These are phyloP conservation scores for Alcedo quadribrachys DNA, from an alignment of 2,797 vertebrate species.

Conservation along the genomic window DNA sequence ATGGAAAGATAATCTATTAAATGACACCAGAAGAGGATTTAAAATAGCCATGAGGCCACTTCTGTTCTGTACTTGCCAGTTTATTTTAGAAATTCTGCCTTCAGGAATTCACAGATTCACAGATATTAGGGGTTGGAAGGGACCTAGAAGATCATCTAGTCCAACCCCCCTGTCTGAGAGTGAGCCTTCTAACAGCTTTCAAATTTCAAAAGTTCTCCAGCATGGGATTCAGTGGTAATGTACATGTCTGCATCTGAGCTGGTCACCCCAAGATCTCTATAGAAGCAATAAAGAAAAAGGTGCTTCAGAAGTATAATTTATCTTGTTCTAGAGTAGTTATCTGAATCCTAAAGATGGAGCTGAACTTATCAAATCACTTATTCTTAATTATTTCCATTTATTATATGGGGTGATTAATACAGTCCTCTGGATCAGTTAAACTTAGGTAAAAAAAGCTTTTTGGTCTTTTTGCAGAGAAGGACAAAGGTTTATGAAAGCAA, in stretches of 20 bases:
- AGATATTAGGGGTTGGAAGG: too few species aligned
- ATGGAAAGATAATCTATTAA: neutral
- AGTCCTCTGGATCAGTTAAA: neutral
- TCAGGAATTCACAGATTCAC: neutral
- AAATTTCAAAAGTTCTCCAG: neutral
- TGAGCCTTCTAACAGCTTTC: neutral
- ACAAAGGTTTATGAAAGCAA: neutral
- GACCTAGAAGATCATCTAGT: too few species aligned
- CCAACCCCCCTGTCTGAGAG: neutral
- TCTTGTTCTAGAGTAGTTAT: neutral
- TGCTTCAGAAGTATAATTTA: neutral
- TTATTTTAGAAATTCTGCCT: neutral
- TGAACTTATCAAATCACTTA: neutral
- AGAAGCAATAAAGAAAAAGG: neutral
- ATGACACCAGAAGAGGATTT: neutral
- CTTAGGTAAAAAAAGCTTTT: neutral
- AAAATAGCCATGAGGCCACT: neutral
- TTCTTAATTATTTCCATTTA: neutral
- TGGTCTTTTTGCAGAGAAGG: neutral
- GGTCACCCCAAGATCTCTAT: neutral
- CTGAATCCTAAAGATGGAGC: neutral
- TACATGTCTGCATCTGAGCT: neutral
- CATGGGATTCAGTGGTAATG: neutral
- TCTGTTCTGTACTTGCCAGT: neutral
- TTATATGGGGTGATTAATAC: neutral